Conservation (phyloP, 1,140 invertebrate genomes). For the Theocolax elegans region DNA sequence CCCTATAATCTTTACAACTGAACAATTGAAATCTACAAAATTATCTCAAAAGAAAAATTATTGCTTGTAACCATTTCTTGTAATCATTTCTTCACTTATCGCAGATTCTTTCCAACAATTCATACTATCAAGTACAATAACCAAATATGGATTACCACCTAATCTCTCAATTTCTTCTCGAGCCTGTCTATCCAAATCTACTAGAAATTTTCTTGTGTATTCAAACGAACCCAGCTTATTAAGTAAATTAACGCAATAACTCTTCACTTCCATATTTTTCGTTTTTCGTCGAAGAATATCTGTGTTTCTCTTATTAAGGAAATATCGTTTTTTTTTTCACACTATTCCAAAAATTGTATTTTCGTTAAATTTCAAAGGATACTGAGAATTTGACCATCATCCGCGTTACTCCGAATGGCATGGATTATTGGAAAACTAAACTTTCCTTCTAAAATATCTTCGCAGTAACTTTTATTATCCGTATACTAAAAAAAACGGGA, state of each 20-base stretch:
- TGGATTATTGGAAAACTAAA: constrained; percentile 98
- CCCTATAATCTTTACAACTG: too few relatives aligned
- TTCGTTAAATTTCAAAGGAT: constrained; percentile 74
- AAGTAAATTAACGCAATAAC: constrained; percentile 88
- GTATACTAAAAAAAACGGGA: constrained; percentile 81
- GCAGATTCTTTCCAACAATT: too few relatives aligned
- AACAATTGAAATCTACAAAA: too few relatives aligned
- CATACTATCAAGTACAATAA: constrained; percentile 81
- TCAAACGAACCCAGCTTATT: constrained; percentile 90
- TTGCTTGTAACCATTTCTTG: too few relatives aligned
- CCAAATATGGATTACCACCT: constrained; percentile 86
- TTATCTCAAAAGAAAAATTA: too few relatives aligned
- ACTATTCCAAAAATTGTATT: neutral
- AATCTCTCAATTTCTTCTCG: constrained; percentile 78
- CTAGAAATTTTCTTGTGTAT: constrained; percentile 82
- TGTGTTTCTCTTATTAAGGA: constrained; percentile 53
- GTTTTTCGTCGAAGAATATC: constrained; percentile 91
- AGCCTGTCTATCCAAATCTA: constrained; percentile 79
- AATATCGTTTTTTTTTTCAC: neutral
- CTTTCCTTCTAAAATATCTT: constrained; percentile 97
- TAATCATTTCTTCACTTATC: too few relatives aligned
- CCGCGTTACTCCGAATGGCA: constrained; percentile 82
- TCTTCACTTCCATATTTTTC: constrained; percentile 90
- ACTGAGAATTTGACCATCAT: constrained; percentile 91
- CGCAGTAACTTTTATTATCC: constrained; percentile 95